Percentiles rank a stretch among this genome's conserved stretches.
Conservation (phyloP, 2,888 invertebrate species). For the Ophioninae sp. region DNA sequence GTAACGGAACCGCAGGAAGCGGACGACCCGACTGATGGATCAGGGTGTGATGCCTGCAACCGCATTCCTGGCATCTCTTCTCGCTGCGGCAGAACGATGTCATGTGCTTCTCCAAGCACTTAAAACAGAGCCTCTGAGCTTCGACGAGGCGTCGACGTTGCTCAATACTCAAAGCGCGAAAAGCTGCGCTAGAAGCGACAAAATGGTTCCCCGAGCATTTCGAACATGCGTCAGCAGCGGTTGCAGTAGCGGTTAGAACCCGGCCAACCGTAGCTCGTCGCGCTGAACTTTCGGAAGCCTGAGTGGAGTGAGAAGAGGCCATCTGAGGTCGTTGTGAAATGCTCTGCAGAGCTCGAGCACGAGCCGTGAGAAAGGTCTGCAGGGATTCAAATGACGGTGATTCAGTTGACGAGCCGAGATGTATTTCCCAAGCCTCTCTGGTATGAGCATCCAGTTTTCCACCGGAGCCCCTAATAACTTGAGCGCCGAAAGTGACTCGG, state of each 20-base stretch:
- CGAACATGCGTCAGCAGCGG: no score
- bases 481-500: background rate
- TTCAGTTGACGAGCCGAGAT: background rate
- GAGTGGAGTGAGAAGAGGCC: no score
- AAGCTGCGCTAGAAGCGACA: conserved; percentile 9
- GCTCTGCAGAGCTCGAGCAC: conserved; percentile 26
- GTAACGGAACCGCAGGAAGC: no score
- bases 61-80: conserved; percentile 9
- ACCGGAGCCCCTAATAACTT: background rate
- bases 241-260: no score
- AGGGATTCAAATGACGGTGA: background rate
- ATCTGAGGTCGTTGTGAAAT: no score
- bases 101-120: conserved; percentile 36
- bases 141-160: background rate
- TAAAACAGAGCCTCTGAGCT: conserved; percentile 17
- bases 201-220: conserved; percentile 8
- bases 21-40: background rate
- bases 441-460: background rate
- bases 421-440: conserved; percentile 13
- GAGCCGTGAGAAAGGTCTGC: background rate
- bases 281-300: no score
- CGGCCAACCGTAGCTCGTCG: no score
- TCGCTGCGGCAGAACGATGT: background rate
- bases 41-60: conserved; percentile 30
- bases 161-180: background rate